phyloP scores from a whole-genome alignment of 2,113 vertebrate species.

The Anser cygnoides region DNA sequence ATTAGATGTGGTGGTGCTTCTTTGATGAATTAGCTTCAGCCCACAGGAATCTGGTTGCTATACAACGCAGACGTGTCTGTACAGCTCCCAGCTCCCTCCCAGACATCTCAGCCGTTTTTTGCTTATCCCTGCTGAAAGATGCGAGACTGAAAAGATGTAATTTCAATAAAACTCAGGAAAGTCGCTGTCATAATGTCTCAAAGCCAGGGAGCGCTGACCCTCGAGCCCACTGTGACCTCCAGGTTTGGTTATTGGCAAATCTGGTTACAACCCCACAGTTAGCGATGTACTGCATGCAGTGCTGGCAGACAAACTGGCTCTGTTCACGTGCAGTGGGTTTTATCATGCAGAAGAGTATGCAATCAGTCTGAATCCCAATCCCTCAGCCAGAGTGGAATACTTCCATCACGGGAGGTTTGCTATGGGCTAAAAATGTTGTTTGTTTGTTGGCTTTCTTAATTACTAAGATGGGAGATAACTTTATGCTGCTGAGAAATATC shows the following conservation, averaged over 20 bases:
- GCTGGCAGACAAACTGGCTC: neutral
- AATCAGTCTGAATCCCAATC: neutral
- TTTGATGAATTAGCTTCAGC: neutral
- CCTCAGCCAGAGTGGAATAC: neutral
- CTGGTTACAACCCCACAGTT: neutral
- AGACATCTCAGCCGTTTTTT: neutral
- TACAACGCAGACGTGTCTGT: neutral
- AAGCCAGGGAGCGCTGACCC: neutral
- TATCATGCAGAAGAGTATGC: rapidly evolving
- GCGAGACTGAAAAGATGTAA: neutral
- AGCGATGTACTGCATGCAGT: rapidly evolving
- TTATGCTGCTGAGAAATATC: neutral
- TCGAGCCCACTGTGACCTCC: neutral
- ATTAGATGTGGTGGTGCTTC: neutral
- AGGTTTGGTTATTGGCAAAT: neutral
- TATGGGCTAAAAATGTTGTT: neutral
- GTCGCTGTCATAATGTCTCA: neutral
- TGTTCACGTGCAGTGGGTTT: rapidly evolving
- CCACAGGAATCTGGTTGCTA: rapidly evolving
- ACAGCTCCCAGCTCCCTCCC: neutral
- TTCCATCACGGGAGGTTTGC: neutral
- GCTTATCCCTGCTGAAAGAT: neutral
- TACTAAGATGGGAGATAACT: neutral
- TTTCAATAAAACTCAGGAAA: neutral
- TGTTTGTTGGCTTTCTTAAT: neutral